phyloP scores from a whole-genome alignment of 2,113 vertebrate species.

The Pedetes capensis region DNA sequence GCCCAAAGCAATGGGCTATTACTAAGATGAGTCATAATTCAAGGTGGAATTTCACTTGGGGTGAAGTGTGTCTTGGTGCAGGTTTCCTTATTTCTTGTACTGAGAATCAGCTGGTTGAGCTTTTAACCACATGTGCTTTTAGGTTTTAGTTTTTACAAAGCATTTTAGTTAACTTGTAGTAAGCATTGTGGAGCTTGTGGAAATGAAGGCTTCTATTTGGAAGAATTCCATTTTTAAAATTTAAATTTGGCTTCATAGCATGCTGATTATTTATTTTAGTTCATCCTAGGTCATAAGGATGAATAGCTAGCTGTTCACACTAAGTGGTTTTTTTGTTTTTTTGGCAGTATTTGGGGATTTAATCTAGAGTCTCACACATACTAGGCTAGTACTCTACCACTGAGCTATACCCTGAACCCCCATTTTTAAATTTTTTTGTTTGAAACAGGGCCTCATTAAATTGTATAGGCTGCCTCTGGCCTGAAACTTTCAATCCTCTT shows the following conservation, averaged over 20 bases:
- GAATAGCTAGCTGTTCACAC: not conserved
- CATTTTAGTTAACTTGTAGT: conserved; percentile 18
- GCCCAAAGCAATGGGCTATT: not conserved
- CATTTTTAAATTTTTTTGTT: too few relatives aligned
- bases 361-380: too few relatives aligned
- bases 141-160: conserved; percentile 2
- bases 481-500: too few relatives aligned
- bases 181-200: not conserved
- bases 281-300: conserved; percentile 15
- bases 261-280: conserved; percentile 34
- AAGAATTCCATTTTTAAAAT: conserved; percentile 35
- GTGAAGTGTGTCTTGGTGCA: not conserved
- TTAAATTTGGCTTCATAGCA: not conserved
- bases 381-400: too few relatives aligned
- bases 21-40: conserved; percentile 50
- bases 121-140: conserved; percentile 24
- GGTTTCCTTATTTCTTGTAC: not conserved
- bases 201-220: conserved; percentile 32
- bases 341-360: too few relatives aligned
- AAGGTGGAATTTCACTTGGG: not conserved
- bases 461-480: too few relatives aligned
- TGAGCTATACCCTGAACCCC: too few relatives aligned
- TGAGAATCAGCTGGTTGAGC: not conserved
- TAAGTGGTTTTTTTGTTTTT: not conserved
- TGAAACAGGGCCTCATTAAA: too few relatives aligned